Conservation (phyloP, 1,140 invertebrate genomes). For the Bombus confusus region DNA sequence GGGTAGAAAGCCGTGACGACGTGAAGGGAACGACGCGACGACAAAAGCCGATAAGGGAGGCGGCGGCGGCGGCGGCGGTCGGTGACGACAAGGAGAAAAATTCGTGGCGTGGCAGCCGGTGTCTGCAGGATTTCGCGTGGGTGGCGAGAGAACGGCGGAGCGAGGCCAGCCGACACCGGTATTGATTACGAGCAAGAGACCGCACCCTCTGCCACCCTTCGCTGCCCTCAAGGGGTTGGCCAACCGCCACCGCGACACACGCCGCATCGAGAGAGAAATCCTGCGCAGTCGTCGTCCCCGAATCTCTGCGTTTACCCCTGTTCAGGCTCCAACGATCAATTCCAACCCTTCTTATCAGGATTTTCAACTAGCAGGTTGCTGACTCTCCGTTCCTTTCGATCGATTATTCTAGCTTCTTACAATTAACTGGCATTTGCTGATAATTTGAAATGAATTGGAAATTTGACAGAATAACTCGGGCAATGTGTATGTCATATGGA, state of each 20-base stretch:
- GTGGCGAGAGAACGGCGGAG: constrained; percentile 13
- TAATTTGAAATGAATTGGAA: not conserved
- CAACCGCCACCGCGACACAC: constrained; percentile 32
- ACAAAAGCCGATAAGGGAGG: constrained; percentile 33
- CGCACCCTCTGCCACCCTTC: constrained; percentile 56
- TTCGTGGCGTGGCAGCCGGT: constrained; percentile 34
- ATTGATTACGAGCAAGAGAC: constrained; percentile 62
- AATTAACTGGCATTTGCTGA: not conserved
- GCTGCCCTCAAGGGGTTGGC: constrained; percentile 39
- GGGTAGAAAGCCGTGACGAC: constrained; percentile 6
- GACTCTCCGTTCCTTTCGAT: not conserved
- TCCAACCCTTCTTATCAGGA: not conserved
- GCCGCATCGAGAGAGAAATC: constrained; percentile 47
- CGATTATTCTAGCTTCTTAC: not conserved
- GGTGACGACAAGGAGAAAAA: constrained; percentile 49
- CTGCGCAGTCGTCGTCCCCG: constrained; percentile 44
- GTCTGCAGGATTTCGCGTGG: constrained; percentile 45
- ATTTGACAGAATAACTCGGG: no score
- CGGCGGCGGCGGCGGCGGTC: not conserved
- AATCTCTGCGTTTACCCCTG: constrained; percentile 21
- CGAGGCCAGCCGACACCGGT: constrained; percentile 39
- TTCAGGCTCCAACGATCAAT: constrained; percentile 19
- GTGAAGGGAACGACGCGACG: not conserved
- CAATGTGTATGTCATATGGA: no score
- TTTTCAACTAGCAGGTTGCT: not conserved